Evolutionary conservation across 2,113 vertebrate species (phyloP), one percentile per base, ranked within the genome.

Genomic region (Callipepla californica): DNA sequence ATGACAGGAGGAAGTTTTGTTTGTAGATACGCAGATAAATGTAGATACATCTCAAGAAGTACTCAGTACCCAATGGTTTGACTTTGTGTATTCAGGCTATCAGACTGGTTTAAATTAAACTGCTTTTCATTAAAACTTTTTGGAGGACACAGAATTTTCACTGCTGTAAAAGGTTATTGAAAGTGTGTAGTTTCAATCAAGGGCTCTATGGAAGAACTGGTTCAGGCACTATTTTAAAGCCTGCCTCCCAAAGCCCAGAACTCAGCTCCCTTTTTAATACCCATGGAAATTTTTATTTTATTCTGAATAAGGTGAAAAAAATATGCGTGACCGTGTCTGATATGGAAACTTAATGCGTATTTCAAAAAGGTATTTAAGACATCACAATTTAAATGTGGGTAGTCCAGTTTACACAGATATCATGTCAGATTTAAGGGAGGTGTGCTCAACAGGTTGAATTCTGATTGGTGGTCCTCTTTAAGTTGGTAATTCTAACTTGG

Each of bases 91-190:
- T 36, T 92, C 38, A 96, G 82, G 89, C 93, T 96, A 94, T 95
- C 93, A 92, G 96, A 92, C 66, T 85, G 83, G 62, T 96, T 97
- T 97, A 96, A 95, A 97, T 93, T 96, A 92, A 95, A 96, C 55
- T 45, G 16, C n/a, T 72, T 96, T 94, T 96, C 61, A 90, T 89
- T 96, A 96, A 79, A 95, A 75, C 47, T 83, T 94, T 83, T 94
- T 91, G 91, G 47, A 96, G 90, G 47, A 80, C 93, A 94, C 15
- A 40, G n/a, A 92, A 73, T 96, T 92, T 96, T 85, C 87, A 85
- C 65, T 96, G 93, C 78, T 96, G 75, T 90, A 92, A 95, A 68
- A 92, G 92, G 86, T 88, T 96, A 65, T 9, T 93, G 81, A 78
- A 86, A 94, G 67, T 94, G 48, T 44, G 72, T 95, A 70, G 83